Evolutionary conservation across 2,888 invertebrate species (phyloP), one percentile per base, ranked within the genome.

Genomic region (Pterostichus madidus): DNA sequence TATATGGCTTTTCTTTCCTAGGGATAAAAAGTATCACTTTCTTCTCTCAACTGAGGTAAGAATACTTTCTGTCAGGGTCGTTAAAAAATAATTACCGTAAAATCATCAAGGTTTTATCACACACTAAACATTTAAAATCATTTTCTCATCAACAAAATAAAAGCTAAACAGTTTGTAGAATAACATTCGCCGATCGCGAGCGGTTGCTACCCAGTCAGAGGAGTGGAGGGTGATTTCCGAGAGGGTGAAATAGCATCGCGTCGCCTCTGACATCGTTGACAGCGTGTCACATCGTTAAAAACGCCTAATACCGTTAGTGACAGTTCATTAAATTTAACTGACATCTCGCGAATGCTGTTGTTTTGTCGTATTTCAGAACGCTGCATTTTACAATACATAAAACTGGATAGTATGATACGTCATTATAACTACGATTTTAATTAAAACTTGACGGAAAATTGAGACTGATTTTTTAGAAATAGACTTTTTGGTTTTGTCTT

Each of bases 301-400:
- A 71, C 44, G 44, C 15, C 68, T 71, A 71, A 71, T 44, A 71
- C 13, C 68, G 15, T 71, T 71, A 71, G 68, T 71, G 68, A 71
- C 68, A 71, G 39, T 71, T 71, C 68, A 71, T 71, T 71, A 71
- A 71, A 71, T 71, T 71, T 71, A 71, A 71, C 68, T 44, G 68
- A 71, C 68, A 71, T 13, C 52, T 52, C 52, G 52, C 52, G 52
- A 52, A 52, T 24, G n/a, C 5, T 52, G n/a, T 13, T 52, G 52
- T 52, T 52, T 52, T 52, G 52, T 52, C 39, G 39, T 39, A 39
- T 5, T 39, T 39, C 6, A 7, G 8, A 39, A 39, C 39, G 2
- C 39, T 49, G 49, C 49, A 39, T 39, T 39, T 39, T 39, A 39
- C 39, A 39, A 39, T 39, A 39, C 39, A 39, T 39, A 39, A 39